Percentiles rank a stretch among this genome's conserved stretches.
Conservation (phyloP, 2,113 vertebrate genomes). For the Eudyptes chrysolophus region DNA sequence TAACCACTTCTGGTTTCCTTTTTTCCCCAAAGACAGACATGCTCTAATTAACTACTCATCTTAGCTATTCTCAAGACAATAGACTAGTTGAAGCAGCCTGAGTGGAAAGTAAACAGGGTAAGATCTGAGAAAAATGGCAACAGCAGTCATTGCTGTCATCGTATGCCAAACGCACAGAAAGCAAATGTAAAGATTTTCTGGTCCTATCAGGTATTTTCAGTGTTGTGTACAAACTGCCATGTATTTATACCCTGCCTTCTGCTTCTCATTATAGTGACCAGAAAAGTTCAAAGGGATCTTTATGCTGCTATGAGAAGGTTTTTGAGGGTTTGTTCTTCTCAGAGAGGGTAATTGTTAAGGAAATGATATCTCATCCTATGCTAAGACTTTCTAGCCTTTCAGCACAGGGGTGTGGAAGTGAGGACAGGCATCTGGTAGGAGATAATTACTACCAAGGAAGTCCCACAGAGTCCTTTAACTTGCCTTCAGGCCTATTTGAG, state of each 20-base stretch:
- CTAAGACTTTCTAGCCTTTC: not conserved
- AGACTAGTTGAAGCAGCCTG: slow-evolving; percentile 30
- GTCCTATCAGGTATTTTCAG: not conserved
- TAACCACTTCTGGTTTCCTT: not conserved
- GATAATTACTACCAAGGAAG: not conserved
- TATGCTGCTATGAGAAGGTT: not conserved
- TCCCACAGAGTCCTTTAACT: not conserved
- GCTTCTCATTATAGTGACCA: not conserved
- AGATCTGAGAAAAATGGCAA: slow-evolving; percentile 35
- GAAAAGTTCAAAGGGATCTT: not conserved
- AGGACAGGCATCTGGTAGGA: not conserved
- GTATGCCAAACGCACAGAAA: not conserved
- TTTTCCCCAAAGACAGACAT: not conserved
- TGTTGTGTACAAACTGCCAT: not conserved
- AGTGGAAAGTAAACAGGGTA: slow-evolving; percentile 48
- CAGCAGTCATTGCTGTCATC: not conserved
- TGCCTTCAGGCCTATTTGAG: not conserved
- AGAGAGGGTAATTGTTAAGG: not conserved
- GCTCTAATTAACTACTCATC: slow-evolving; percentile 58
- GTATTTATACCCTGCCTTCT: not conserved
- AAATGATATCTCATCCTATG: not conserved
- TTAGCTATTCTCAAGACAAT: slow-evolving; percentile 42
- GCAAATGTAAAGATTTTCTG: not conserved
- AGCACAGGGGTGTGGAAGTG: not conserved
- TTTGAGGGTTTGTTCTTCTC: not conserved